phyloP scores from a whole-genome alignment of 2,888 invertebrate species.

The Pheosia tremula region DNA sequence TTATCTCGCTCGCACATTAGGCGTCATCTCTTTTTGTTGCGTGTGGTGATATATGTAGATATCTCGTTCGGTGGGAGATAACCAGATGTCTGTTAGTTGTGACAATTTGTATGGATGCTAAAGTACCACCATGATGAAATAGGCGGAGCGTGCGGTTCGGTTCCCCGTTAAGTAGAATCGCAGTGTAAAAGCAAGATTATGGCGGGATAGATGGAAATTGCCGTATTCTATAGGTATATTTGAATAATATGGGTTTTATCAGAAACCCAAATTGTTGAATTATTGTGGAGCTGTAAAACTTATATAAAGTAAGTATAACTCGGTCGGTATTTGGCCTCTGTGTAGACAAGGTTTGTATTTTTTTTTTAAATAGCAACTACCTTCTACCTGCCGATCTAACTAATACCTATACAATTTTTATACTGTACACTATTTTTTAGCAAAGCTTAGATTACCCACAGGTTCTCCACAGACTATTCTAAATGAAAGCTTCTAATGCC shows the following conservation, averaged over 20 bases:
- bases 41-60: constrained; percentile 76
- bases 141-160: constrained; percentile 70
- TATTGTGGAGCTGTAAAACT: constrained; percentile 31
- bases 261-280: constrained; percentile 33
- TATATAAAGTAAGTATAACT: constrained; percentile 15
- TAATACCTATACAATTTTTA: too few species aligned
- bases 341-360: background rate
- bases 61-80: constrained; percentile 79
- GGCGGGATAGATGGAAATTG: constrained; percentile 44
- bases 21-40: constrained; percentile 74
- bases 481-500: too few species aligned
- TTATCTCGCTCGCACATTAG: constrained; percentile 70
- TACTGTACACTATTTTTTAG: too few species aligned
- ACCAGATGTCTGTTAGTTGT: constrained; percentile 73
- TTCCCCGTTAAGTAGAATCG: constrained; percentile 45
- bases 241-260: constrained; percentile 38
- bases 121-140: constrained; percentile 80
- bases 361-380: background rate
- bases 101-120: constrained; percentile 63
- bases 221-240: constrained; percentile 39
- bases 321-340: background rate
- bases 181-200: constrained; percentile 50
- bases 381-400: too few species aligned
- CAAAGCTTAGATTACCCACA: too few species aligned
- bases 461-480: too few species aligned